Conservation (phyloP, 2,888 invertebrate genomes). For the Apodemia hepburni region DNA sequence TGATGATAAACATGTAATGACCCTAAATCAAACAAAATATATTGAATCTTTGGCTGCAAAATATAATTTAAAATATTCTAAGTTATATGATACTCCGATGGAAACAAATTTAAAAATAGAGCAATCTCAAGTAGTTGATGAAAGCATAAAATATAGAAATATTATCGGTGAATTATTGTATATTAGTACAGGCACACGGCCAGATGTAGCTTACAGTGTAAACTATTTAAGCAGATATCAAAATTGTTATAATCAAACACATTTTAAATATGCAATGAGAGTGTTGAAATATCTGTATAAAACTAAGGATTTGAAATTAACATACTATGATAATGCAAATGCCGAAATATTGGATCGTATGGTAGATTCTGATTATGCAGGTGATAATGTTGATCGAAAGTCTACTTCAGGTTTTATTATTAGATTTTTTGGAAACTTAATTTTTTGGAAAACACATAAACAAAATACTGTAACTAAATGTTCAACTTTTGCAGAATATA, state of each 20-base stretch:
- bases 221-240: constrained; percentile 46
- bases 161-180: constrained; percentile 39
- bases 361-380: constrained; percentile 20
- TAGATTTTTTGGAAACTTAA: constrained; percentile 25
- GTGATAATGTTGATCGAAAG: constrained; percentile 26
- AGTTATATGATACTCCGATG: constrained; percentile 15
- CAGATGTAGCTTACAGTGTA: constrained; percentile 40
- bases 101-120: constrained; percentile 19
- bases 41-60: neutral
- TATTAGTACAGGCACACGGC: constrained; percentile 41
- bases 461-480: too few relatives aligned
- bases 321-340: too few relatives aligned
- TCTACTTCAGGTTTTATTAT: constrained; percentile 27
- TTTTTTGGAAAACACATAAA: constrained; percentile 23
- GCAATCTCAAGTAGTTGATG: neutral
- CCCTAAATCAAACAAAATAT: constrained; percentile 7
- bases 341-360: too few relatives aligned
- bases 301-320: too few relatives aligned
- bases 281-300: too few relatives aligned
- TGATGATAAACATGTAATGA: constrained; percentile 23
- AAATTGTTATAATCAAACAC: constrained; percentile 35
- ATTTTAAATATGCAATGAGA: too few relatives aligned
- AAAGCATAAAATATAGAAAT: constrained; percentile 37
- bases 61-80: constrained; percentile 23
- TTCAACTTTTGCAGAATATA: too few relatives aligned